These are phyloP conservation scores for Hypsopygia costalis DNA, from an alignment of 2,888 invertebrate species.

Conservation along the genomic window DNA sequence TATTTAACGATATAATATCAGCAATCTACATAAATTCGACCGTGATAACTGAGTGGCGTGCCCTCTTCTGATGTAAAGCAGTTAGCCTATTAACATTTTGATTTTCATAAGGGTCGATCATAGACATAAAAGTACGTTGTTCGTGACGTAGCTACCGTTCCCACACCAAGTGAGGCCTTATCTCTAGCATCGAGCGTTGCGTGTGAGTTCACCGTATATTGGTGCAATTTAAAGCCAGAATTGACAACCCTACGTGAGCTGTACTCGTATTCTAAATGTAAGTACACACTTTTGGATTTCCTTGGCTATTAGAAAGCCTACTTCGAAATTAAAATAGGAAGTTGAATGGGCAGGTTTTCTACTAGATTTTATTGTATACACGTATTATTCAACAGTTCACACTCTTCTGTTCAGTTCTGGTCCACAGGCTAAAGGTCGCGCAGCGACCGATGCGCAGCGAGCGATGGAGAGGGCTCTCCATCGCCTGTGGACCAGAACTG, in stretches of 20 bases:
- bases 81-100: conserved; percentile 51
- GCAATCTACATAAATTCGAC: conserved; percentile 30
- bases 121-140: conserved; percentile 34
- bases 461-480: no score
- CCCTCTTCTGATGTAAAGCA: conserved; percentile 25
- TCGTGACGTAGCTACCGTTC: conserved; percentile 35
- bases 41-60: conserved; percentile 35
- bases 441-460: no score
- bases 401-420: no score
- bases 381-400: no score
- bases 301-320: no score
- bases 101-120: conserved; percentile 46
- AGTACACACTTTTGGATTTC: not conserved
- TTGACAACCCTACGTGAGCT: conserved; percentile 26
- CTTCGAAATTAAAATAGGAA: no score
- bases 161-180: conserved; percentile 39
- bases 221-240: conserved; percentile 16
- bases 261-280: not conserved
- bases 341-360: no score
- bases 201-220: conserved; percentile 30
- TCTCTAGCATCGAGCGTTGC: conserved; percentile 34
- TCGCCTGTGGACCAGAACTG: no score
- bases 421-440: no score
- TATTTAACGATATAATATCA: conserved; percentile 25
- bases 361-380: no score